Base-by-base conservation (phyloP, 2,888 invertebrate genomes). In the Lepidocyrtinus sp. region DNA sequence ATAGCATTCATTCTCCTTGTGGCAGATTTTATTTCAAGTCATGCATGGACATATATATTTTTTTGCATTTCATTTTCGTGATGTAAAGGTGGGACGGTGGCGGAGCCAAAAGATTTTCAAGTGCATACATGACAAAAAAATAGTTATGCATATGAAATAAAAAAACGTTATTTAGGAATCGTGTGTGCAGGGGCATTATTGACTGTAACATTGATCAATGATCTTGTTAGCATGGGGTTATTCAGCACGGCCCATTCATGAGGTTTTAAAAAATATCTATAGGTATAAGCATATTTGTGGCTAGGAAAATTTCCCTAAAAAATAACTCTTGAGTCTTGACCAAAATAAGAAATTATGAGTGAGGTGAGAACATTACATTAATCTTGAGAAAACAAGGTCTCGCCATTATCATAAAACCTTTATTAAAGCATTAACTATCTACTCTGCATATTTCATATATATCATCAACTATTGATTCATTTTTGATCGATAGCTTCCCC, bases 361-460 rank as follows among this genome's bases (percentile, higher is more conserved):
- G n/a, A n/a, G n/a, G n/a, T n/a, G n/a, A n/a, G n/a, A n/a, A n/a
- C n/a, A n/a, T n/a, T n/a, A n/a, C n/a, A n/a, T n/a, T n/a, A n/a
- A 36, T 77, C 65, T 71, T 71, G 26, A 26, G 64, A 46, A 63
- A 65, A 72, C 62, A 72, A 72, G 72, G 72, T n/a, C 63, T 45
- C 46, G 62, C 61, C 36, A 25, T 24, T 36, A 45, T 25, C 19
- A 62, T 71, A 36, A 71, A 36, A 36, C 21, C 24, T n/a, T 36
- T 12, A 36, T 36, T 7, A 36, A 36, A 12, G 36, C 12, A 36
- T 36, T n/a, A n/a, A n/a, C n/a, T n/a, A n/a, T n/a, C n/a, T n/a
- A n/a, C n/a, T n/a, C n/a, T n/a, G n/a, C n/a, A n/a, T n/a, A n/a
- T n/a, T n/a, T n/a, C n/a, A n/a, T n/a, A n/a, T n/a, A n/a, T n/a